Evolutionary conservation across 2,888 invertebrate species (phyloP).

Genomic region (Escarpia spicata): DNA sequence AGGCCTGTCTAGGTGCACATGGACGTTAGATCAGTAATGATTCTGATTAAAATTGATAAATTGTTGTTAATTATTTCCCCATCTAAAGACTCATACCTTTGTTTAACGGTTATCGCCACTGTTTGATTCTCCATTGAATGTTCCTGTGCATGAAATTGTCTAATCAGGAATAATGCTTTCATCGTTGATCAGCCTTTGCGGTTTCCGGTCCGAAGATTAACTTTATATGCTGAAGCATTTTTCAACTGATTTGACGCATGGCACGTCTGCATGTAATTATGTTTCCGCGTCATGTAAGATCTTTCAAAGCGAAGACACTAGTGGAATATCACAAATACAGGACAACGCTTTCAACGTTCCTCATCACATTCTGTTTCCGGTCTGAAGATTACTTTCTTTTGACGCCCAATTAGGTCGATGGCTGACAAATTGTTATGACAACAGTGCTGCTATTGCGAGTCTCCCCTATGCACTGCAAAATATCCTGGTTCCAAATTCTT

Average conservation of each 20-base stretch:
- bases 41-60: too few relatives aligned
- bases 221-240: neutral
- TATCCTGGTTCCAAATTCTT: neutral
- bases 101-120: neutral
- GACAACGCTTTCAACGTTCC: neutral
- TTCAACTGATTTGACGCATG: neutral
- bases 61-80: neutral
- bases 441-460: too few relatives aligned
- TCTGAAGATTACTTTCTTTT: neutral
- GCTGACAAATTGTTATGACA: neutral
- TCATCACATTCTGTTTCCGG: neutral
- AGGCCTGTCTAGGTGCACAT: neutral
- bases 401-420: neutral
- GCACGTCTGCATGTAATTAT: neutral
- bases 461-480: too few relatives aligned
- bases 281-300: neutral
- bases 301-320: neutral
- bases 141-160: neutral
- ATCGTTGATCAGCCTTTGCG: neutral
- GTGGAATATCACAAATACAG: neutral
- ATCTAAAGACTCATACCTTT: neutral
- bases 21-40: too few relatives aligned
- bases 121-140: neutral
- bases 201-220: neutral
- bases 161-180: neutral